These are phyloP conservation scores for Podilymbus podiceps DNA, from an alignment of 2,113 vertebrate genomes.

Conservation along the genomic window DNA sequence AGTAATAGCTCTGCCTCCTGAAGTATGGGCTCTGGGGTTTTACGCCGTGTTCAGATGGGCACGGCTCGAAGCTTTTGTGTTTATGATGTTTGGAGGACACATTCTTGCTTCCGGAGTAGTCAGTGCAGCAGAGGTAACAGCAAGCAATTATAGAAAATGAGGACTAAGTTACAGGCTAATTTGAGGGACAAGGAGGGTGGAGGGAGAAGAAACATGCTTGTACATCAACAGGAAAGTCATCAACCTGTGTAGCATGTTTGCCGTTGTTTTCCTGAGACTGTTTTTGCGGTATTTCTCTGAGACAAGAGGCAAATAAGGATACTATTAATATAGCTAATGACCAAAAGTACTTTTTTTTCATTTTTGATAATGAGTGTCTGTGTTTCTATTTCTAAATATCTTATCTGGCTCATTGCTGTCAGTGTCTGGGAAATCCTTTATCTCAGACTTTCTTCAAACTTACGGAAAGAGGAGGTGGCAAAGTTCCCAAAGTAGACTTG, in stretches of 20 bases:
- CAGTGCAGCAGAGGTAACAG: background rate
- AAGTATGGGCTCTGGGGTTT: background rate
- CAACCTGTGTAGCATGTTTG: background rate
- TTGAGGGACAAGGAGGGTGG: background rate
- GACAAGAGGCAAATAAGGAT: background rate
- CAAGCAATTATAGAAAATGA: background rate
- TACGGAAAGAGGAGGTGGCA: background rate
- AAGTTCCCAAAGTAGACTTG: background rate
- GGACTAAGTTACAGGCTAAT: background rate
- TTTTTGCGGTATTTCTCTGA: background rate
- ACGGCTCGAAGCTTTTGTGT: background rate
- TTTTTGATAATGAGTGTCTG: background rate
- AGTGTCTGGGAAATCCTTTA: background rate
- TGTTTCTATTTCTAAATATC: background rate
- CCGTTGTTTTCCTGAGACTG: background rate
- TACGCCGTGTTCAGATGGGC: background rate
- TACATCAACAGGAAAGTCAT: background rate
- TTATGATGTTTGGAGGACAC: background rate
- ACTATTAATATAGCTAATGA: background rate
- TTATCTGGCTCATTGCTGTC: background rate
- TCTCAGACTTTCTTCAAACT: background rate
- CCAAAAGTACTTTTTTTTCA: background rate
- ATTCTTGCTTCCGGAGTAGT: background rate
- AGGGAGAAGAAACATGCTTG: background rate
- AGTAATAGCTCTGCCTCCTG: constrained; percentile 11